Evolutionary conservation across 2,113 vertebrate species (phyloP).

Genomic region (Passer montanus): DNA sequence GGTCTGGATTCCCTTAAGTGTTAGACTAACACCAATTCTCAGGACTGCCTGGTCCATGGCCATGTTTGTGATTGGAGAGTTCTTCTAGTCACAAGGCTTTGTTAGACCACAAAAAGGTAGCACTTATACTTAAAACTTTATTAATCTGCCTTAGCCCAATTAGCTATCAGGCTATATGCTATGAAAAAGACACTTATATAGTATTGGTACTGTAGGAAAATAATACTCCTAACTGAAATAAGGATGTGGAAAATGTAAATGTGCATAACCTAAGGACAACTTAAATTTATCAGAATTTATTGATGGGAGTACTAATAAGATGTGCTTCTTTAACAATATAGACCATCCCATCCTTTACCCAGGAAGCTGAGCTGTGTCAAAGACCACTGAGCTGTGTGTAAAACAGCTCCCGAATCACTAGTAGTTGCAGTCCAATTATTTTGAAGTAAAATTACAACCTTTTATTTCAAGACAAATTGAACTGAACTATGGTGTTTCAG

Average conservation of each 20-base stretch:
- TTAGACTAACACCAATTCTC: background rate
- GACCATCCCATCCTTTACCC: background rate
- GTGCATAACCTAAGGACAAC: background rate
- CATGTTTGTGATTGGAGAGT: background rate
- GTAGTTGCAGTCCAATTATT: background rate
- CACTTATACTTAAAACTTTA: background rate
- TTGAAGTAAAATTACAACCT: background rate
- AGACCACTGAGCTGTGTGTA: background rate
- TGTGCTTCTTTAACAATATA: background rate
- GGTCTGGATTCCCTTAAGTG: background rate
- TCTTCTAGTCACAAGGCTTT: background rate
- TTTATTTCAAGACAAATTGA: background rate
- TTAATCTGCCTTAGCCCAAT: background rate
- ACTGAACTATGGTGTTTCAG: background rate
- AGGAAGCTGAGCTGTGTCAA: background rate
- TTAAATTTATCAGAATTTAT: background rate
- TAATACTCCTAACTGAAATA: background rate
- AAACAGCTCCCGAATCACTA: background rate
- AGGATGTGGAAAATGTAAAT: background rate
- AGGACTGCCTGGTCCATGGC: background rate
- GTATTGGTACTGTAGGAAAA: background rate
- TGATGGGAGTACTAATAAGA: background rate
- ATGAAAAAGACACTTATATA: background rate
- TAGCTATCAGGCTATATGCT: background rate
- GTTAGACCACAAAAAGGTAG: background rate